Evolutionary conservation across 92 coral and sea anemone genomes (phyloP).

Genomic region (Palythoa caribaeorum): DNA sequence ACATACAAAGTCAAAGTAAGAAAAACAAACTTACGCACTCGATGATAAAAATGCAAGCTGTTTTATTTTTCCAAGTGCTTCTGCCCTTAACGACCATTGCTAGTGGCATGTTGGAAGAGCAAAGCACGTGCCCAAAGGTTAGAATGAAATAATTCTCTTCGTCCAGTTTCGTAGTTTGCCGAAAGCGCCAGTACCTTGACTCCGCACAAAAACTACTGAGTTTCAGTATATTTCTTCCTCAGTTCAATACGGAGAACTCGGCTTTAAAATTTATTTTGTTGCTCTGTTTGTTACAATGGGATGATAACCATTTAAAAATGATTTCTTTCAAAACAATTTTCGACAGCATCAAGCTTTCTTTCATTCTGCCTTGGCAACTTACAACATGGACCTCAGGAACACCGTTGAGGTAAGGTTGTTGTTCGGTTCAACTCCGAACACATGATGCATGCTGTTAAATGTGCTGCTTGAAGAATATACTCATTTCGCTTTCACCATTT

Average conservation of each 20-base stretch:
- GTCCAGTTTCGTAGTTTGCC: not conserved
- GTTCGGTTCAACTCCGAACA: not conserved
- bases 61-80: not conserved
- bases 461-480: not conserved
- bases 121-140: constrained; percentile 29
- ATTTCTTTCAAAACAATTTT: not conserved
- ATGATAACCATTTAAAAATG: not conserved
- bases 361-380: constrained; percentile 70
- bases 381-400: constrained; percentile 86
- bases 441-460: no score
- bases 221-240: not conserved
- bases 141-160: not conserved
- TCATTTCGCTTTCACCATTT: not conserved
- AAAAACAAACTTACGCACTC: not conserved
- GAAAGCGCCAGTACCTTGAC: no score
- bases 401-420: constrained; percentile 73
- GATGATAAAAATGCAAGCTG: not conserved
- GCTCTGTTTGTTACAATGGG: not conserved
- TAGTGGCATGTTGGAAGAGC: not conserved
- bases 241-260: no score
- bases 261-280: no score
- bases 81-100: not conserved
- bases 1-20: not conserved
- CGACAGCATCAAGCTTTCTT: constrained; percentile 77
- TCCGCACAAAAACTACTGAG: not conserved